phyloP scores from a whole-genome alignment of 2,113 vertebrate species.

The Donacobius atricapilla region DNA sequence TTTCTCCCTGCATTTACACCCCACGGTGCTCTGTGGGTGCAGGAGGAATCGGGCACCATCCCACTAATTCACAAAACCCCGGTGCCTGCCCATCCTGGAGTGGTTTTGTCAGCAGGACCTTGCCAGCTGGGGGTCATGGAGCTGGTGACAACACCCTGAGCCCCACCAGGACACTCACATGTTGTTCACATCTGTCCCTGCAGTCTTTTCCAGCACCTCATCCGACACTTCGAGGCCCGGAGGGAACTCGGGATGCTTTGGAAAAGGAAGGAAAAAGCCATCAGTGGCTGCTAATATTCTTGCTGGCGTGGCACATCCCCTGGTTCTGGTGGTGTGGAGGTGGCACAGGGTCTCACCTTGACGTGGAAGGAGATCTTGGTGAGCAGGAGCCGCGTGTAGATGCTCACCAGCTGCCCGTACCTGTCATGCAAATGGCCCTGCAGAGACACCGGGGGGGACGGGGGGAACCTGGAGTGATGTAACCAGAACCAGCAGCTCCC shows the following conservation, averaged over 20 bases:
- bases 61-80: accelerated
- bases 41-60: not conserved
- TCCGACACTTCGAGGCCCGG: slow-evolving; percentile 86
- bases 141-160: not conserved
- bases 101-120: accelerated
- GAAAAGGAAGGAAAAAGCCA: not conserved
- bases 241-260: slow-evolving; percentile 88
- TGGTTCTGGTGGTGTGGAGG: accelerated
- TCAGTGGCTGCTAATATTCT: accelerated
- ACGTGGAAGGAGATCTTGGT: slow-evolving; percentile 91
- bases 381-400: slow-evolving; percentile 86
- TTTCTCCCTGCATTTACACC: not conserved
- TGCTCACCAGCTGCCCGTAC: slow-evolving; percentile 87
- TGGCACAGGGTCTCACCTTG: slow-evolving; percentile 75
- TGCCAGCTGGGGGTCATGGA: accelerated
- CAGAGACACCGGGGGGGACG: not conserved
- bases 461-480: accelerated
- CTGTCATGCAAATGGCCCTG: slow-evolving; percentile 88
- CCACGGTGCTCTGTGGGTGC: not conserved
- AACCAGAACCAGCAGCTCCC: not conserved
- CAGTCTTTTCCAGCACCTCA: slow-evolving; percentile 88
- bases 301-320: not conserved
- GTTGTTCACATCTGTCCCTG: slow-evolving; percentile 91
- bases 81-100: not conserved
- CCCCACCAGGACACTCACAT: slow-evolving; percentile 79